These are phyloP conservation scores for Diarsia brunnea DNA, from an alignment of 2,888 invertebrate species.

Conservation along the genomic window DNA sequence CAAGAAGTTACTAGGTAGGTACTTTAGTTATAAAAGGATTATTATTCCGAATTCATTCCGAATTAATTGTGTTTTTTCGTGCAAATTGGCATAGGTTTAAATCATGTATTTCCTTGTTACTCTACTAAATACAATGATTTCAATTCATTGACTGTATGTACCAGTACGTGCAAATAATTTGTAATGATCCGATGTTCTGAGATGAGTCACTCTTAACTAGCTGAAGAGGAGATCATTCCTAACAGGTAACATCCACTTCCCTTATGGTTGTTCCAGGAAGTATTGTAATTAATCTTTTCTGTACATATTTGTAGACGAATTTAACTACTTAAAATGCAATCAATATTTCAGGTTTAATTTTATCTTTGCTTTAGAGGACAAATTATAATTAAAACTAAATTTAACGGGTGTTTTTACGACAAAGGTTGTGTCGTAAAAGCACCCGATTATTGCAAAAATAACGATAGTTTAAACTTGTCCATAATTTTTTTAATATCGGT, in stretches of 20 bases:
- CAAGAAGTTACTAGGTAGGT: constrained; percentile 7
- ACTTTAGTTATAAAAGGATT: neutral
- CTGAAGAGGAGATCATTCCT: constrained; percentile 27
- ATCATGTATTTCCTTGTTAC: neutral
- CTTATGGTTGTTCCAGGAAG: neutral
- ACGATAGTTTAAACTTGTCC: constrained; percentile 17
- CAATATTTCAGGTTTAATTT: neutral
- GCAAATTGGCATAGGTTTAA: neutral
- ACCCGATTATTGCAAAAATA: constrained; percentile 30
- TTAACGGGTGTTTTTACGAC: neutral
- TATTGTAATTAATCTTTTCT: neutral
- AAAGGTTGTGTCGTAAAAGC: neutral
- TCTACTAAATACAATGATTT: constrained; percentile 8
- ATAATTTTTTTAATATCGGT: constrained; percentile 39
- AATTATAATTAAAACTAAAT: neutral
- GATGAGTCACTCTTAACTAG: constrained; percentile 26
- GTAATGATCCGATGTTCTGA: neutral
- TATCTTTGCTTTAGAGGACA: neutral
- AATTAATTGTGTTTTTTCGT: neutral
- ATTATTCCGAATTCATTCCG: constrained; percentile 8
- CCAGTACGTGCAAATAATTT: constrained; percentile 18
- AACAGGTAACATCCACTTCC: constrained; percentile 1
- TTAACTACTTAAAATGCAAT: neutral
- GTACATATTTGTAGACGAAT: neutral
- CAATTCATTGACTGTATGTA: neutral